phyloP scores from a whole-genome alignment of 2,888 invertebrate genomes.

The Yponomeuta cagnagella region DNA sequence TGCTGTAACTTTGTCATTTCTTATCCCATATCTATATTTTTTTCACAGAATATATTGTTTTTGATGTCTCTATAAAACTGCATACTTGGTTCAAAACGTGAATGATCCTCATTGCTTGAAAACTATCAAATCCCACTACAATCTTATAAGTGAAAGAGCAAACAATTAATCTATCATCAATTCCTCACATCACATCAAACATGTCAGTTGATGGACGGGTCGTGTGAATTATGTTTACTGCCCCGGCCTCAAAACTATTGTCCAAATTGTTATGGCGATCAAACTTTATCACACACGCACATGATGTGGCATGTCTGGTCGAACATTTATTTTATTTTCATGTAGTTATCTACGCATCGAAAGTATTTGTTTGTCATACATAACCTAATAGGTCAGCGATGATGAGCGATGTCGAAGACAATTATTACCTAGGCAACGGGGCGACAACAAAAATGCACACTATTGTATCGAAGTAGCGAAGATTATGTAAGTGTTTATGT shows the following conservation, averaged over 20 bases:
- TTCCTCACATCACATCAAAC: not conserved
- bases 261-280: slow-evolving; percentile 10
- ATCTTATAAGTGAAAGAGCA: not conserved
- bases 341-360: slow-evolving; percentile 31
- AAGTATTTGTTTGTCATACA: slow-evolving; percentile 63
- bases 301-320: slow-evolving; percentile 38
- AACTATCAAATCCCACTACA: not conserved
- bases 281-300: slow-evolving; percentile 29
- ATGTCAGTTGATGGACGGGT: slow-evolving; percentile 7
- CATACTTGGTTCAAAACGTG: no score
- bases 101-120: not conserved
- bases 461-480: slow-evolving; percentile 11
- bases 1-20: no score
- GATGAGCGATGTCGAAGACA: slow-evolving; percentile 62
- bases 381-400: slow-evolving; percentile 60
- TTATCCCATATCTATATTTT: no score
- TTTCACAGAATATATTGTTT: no score
- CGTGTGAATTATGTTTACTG: slow-evolving; percentile 9
- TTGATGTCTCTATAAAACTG: no score
- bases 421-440: slow-evolving; percentile 54
- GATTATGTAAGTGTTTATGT: slow-evolving; percentile 24
- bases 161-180: not conserved
- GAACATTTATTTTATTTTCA: slow-evolving; percentile 36
- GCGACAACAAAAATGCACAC: slow-evolving; percentile 48
- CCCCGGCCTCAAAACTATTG: slow-evolving; percentile 2